Conservation (phyloP, 30 jellyfish, hydroid and myxozoan genomes). For the Mastigias papua region DNA sequence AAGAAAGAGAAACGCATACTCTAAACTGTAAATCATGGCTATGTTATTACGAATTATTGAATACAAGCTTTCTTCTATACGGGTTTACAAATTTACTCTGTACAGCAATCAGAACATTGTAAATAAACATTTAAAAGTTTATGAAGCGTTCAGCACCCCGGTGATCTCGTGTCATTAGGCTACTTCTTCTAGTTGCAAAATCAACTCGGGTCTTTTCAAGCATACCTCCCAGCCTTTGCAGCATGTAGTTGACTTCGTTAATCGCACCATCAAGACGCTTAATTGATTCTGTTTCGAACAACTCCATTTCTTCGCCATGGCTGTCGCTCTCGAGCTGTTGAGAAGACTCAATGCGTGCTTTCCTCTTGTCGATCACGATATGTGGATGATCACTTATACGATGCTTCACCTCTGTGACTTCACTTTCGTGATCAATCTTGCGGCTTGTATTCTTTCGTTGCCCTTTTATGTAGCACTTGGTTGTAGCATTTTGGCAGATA, state of each 20-base stretch:
- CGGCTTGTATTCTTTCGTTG: not conserved
- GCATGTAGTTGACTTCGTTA: slow-evolving; percentile 64
- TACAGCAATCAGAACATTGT: not conserved
- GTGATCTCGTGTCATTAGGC: slow-evolving; percentile 28
- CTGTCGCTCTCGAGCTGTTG: not conserved
- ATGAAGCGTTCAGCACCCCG: not conserved
- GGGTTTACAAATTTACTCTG: not conserved
- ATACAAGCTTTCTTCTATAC: not conserved
- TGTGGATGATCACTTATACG: not conserved
- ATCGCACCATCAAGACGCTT: slow-evolving; percentile 71
- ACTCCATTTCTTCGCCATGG: not conserved
- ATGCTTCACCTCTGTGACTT: not conserved
- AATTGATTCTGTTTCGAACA: slow-evolving; percentile 64
- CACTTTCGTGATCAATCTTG: not conserved
- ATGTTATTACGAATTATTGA: too few relatives aligned
- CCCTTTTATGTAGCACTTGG: not conserved
- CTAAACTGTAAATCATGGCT: not conserved
- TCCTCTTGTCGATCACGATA: not conserved
- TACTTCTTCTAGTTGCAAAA: slow-evolving; percentile 50
- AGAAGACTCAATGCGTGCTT: not conserved
- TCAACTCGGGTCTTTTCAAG: slow-evolving; percentile 63
- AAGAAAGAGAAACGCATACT: not conserved
- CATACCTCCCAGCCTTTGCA: slow-evolving; percentile 57
- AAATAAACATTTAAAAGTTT: not conserved
- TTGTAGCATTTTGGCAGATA: not conserved